Conservation (phyloP, 2,113 vertebrate species). For the Ardeotis arabs region DNA sequence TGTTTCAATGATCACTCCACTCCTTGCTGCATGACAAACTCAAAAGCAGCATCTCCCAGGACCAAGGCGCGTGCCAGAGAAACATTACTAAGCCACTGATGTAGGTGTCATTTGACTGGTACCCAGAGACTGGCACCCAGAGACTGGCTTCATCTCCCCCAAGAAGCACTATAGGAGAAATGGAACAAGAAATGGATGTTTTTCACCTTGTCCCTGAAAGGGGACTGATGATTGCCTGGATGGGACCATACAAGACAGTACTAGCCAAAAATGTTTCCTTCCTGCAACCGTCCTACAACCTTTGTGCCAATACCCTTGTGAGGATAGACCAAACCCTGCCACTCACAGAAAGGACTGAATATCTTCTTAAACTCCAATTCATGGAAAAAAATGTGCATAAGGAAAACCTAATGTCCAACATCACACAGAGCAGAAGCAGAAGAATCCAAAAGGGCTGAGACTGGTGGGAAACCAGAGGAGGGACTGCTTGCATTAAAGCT, state of each 20-base stretch:
- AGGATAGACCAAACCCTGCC: not conserved
- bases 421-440: not conserved
- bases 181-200: not conserved
- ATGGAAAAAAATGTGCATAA: not conserved
- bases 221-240: not conserved
- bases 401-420: not conserved
- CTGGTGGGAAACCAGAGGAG: rapidly evolving
- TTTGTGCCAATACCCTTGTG: not conserved
- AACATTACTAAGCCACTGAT: not conserved
- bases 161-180: not conserved
- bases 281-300: not conserved
- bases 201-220: not conserved
- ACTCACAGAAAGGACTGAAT: not conserved
- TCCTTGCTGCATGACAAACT: not conserved
- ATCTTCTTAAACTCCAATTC: not conserved
- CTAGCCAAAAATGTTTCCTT: not conserved
- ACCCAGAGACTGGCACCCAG: not conserved
- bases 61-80: not conserved
- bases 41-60: not conserved
- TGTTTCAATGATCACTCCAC: not conserved
- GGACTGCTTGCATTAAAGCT: not conserved
- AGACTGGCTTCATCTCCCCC: not conserved
- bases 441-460: not conserved
- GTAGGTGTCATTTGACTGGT: not conserved
- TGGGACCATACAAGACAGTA: not conserved